Base-by-base conservation (phyloP, 2,888 invertebrate genomes). In the Agelastica alni region DNA sequence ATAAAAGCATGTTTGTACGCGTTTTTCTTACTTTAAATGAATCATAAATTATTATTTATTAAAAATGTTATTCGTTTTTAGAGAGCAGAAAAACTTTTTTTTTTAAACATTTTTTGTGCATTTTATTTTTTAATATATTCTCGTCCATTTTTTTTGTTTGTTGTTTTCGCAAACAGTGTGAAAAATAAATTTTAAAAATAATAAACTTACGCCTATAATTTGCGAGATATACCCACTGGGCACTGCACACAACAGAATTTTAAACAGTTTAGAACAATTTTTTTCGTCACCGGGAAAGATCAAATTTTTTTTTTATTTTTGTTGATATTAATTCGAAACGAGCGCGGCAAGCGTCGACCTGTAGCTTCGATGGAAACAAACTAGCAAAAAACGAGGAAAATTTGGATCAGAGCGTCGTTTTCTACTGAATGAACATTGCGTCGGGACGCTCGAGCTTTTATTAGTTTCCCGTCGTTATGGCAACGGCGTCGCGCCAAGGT, bases 381-480 rank as follows among this genome's bases (percentile, higher is more conserved):
- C 20, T 41, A 16, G 18, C 45, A 45, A 51, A 37, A 44, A 42
- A 31, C 44, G 37, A 51, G 51, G 55, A 45, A 20, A 12, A 13
- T n/a, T 45, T 6, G 20, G n/a, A 34, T 34, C 30, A 7, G 16
- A 26, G 28, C 39, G 39, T 48, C 37, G 41, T 43, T 61, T 61
- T 58, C 58, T 59, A 71, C 70, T 73, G 70, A 73, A 71, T 72
- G 70, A 63, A 65, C 43, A 2, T 51, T 56, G 66, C 71, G 70
- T 72, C 72, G 66, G 69, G 73, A 71, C 73, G 73, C 71, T 53
- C 51, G 45, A 57, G 68, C 70, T 71, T 73, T 70, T 74, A 74
- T 71, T 53, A 70, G 61, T 62, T 67, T 61, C 58, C 46, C 62
- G 70, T 73, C 60, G 59, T 65, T 65, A 70, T 72, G 69, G 69